These are phyloP conservation scores for Lacerta viridis DNA, from an alignment of 2,797 vertebrate genomes.

Conservation along the genomic window DNA sequence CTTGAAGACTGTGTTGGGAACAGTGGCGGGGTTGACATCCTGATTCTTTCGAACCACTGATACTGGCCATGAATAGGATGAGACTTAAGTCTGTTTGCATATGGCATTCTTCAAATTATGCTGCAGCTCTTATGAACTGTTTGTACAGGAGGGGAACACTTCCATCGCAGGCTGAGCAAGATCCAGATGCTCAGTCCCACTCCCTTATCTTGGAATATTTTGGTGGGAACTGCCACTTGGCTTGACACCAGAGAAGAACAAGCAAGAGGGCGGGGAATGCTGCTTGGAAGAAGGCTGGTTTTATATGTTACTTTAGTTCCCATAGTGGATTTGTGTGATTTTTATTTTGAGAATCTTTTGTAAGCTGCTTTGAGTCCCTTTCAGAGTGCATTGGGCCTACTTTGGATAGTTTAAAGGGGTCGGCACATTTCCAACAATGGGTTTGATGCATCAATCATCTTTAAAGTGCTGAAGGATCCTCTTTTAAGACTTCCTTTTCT, in stretches of 20 bases:
- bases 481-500: neutral
- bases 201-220: neutral
- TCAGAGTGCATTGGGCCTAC: neutral
- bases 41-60: constrained; percentile 47
- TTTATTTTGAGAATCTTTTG: neutral
- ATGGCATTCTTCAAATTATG: neutral
- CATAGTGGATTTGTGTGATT: neutral
- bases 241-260: no score
- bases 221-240: no score
- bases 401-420: neutral
- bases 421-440: neutral
- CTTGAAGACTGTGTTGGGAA: constrained; percentile 82
- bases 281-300: neutral
- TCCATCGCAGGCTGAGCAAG: neutral
- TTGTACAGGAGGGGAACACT: neutral
- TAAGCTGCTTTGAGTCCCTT: neutral
- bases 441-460: neutral
- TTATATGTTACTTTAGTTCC: neutral
- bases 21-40: constrained; percentile 71
- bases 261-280: neutral
- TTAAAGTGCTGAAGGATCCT: neutral
- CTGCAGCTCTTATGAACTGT: neutral
- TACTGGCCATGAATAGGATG: neutral
- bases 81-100: neutral
- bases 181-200: neutral